Conservation (phyloP, 1,140 invertebrate genomes). For the Rhopalosiphum padi region DNA sequence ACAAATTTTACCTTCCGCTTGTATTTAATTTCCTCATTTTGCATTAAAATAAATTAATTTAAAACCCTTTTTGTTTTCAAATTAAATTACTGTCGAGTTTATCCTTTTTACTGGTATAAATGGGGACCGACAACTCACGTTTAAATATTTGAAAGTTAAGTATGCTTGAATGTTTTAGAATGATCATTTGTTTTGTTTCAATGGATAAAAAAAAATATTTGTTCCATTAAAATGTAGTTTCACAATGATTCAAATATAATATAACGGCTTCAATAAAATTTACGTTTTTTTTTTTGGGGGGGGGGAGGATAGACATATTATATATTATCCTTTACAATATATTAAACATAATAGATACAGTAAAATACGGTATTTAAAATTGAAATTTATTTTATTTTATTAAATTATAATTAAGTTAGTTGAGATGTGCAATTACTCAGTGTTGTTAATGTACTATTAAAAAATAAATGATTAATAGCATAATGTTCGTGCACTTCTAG, state of each 20-base stretch:
- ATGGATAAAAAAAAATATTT: neutral
- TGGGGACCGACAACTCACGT: neutral
- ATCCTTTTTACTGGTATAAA: neutral
- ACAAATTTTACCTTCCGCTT: neutral
- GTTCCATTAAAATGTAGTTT: neutral
- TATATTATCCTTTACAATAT: too few species aligned
- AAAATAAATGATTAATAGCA: slow-evolving; percentile 4
- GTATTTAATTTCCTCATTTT: slow-evolving; percentile 10
- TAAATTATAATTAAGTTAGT: neutral
- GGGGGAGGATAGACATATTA: neutral
- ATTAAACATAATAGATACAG: too few species aligned
- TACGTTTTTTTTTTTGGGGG: neutral
- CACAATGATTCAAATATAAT: neutral
- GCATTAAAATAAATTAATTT: slow-evolving; percentile 16
- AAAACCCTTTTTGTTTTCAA: slow-evolving; percentile 2
- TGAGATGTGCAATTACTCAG: neutral
- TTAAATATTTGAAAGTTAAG: slow-evolving; percentile 14
- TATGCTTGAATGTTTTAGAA: slow-evolving; percentile 10
- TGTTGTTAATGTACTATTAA: neutral
- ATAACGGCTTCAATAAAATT: neutral
- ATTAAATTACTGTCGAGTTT: slow-evolving; percentile 6
- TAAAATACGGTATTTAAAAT: neutral
- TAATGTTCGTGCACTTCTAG: neutral
- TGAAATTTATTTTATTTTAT: neutral
- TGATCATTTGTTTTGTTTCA: slow-evolving; percentile 13